Conservation (phyloP, 1,140 invertebrate species). For the Drosophila ohnishii region DNA sequence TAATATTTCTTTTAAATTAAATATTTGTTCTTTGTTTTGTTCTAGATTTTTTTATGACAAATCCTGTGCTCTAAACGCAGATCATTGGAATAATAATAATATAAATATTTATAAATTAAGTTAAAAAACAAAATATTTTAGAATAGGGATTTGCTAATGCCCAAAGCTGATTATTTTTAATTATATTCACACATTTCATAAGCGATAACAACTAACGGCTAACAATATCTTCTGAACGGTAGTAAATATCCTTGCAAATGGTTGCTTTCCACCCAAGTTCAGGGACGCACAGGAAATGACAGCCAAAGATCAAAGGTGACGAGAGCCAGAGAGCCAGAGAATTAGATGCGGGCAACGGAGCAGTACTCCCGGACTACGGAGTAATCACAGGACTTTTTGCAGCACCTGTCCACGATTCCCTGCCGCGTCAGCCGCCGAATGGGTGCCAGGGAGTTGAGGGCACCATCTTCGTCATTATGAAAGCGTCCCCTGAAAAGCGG, state of each 20-base stretch:
- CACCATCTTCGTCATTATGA: not conserved
- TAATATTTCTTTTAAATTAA: too few species aligned
- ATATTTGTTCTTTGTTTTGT: too few species aligned
- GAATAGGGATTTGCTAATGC: not conserved
- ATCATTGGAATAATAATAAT: too few species aligned
- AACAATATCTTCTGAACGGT: not conserved
- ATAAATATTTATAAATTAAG: not conserved
- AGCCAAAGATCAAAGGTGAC: not conserved
- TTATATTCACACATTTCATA: not conserved
- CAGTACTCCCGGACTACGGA: not conserved
- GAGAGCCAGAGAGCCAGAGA: too few species aligned
- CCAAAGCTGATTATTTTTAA: not conserved
- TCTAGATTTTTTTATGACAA: too few species aligned
- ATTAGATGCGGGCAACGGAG: not conserved
- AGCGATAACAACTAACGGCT: not conserved
- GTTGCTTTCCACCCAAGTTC: not conserved
- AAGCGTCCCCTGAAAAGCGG: constrained; percentile 1
- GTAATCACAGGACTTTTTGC: not conserved
- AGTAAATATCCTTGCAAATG: not conserved
- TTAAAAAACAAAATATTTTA: not conserved
- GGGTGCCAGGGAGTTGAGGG: not conserved
- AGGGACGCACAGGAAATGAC: not conserved
- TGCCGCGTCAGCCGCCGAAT: not conserved
- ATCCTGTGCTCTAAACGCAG: too few species aligned
- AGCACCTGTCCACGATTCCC: constrained; percentile 11